These are phyloP conservation scores for Choloepus didactylus DNA, from an alignment of 2,797 vertebrate genomes.

Conservation along the genomic window DNA sequence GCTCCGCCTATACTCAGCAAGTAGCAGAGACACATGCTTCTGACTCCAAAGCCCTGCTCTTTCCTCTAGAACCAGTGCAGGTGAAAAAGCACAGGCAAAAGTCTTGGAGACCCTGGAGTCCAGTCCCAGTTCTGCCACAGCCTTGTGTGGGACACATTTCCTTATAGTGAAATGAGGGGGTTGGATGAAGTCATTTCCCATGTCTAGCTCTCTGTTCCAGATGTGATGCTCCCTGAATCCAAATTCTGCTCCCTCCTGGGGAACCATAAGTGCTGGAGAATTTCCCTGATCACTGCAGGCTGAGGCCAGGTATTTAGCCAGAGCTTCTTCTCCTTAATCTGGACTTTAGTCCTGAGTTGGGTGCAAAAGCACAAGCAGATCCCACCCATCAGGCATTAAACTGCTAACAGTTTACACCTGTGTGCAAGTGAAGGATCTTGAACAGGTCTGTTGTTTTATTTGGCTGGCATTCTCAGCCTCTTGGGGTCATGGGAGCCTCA, in stretches of 20 bases:
- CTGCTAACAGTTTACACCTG: not conserved
- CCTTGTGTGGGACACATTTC: too few relatives aligned
- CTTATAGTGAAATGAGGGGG: not conserved
- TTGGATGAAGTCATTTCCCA: not conserved
- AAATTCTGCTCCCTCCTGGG: not conserved
- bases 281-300: not conserved
- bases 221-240: not conserved
- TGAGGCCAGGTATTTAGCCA: not conserved
- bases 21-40: not conserved
- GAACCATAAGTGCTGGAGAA: too few relatives aligned
- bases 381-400: not conserved
- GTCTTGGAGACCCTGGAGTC: too few relatives aligned
- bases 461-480: not conserved
- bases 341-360: not conserved
- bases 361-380: not conserved
- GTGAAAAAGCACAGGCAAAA: not conserved
- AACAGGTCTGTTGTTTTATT: not conserved
- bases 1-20: fast-evolving
- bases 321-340: not conserved
- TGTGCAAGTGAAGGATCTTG: not conserved
- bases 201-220: not conserved
- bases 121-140: not conserved
- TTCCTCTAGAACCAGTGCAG: not conserved
- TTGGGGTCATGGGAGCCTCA: not conserved
- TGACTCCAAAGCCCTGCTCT: not conserved